A percentile compares a stretch with the other conserved stretches of the same genome.
Evolutionary conservation across 2,797 vertebrate genomes (phyloP).

Genomic region (Sebastes vulpes): DNA sequence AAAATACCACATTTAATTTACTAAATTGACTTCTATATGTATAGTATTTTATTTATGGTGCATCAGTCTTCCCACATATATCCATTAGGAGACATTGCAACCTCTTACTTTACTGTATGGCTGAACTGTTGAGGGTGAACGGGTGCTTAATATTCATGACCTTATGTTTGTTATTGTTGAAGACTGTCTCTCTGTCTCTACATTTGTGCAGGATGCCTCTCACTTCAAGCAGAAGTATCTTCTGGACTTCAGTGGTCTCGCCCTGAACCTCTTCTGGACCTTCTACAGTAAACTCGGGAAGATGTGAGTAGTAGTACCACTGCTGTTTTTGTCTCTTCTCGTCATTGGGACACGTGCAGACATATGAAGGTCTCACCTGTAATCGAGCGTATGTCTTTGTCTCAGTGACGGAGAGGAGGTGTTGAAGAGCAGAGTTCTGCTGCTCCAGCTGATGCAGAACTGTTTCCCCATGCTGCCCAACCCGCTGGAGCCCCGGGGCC

Average conservation of each 20-base stretch:
- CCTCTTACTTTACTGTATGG: background rate
- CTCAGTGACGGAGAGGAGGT: conserved; percentile 89
- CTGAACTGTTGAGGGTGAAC: background rate
- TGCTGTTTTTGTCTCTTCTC: background rate
- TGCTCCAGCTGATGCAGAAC: conserved; percentile 95
- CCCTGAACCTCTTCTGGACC: conserved; percentile 92
- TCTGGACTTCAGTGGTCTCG: conserved; percentile 93
- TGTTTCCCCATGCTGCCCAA: conserved; percentile 91
- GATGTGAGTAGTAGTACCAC: conserved; percentile 87
- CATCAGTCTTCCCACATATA: background rate
- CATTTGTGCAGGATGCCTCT: conserved; percentile 88
- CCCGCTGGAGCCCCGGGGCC: conserved; percentile 70
- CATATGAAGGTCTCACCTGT: background rate
- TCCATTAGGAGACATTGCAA: background rate
- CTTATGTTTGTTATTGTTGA: background rate
- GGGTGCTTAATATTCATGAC: background rate
- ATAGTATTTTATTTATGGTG: background rate
- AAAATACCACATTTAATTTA: background rate
- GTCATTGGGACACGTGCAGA: background rate
- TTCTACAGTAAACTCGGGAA: conserved; percentile 95
- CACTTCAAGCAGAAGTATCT: conserved; percentile 92
- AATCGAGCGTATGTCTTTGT: conserved; percentile 19
- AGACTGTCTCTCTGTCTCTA: background rate
- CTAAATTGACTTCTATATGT: background rate
- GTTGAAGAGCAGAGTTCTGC: conserved; percentile 89